Conservation (phyloP, 2,113 vertebrate genomes). For the Aegypius monachus region DNA sequence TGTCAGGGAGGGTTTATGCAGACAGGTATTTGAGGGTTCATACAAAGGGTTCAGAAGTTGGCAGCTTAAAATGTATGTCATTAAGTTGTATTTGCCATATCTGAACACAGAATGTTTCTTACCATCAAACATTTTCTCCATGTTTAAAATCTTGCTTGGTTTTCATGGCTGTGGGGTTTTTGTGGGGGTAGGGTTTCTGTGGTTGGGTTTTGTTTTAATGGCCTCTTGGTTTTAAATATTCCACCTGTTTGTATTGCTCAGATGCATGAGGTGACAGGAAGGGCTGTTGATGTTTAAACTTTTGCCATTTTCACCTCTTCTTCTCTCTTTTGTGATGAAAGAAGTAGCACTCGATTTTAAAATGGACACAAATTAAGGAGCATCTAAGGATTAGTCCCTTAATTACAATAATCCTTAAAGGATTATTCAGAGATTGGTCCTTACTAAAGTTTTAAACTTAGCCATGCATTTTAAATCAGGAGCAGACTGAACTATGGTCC, state of each 20-base stretch:
- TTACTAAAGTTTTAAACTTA: conserved; percentile 65
- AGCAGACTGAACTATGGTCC: neutral
- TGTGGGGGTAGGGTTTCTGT: neutral
- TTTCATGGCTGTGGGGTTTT: neutral
- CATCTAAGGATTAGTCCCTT: conserved; percentile 55
- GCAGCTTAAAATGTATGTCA: neutral
- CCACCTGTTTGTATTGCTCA: neutral
- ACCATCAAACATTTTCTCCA: neutral
- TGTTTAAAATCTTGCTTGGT: neutral
- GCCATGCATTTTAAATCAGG: conserved; percentile 58
- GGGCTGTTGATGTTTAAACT: conserved; percentile 49
- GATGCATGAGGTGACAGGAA: conserved; percentile 54
- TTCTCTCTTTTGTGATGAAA: conserved; percentile 68
- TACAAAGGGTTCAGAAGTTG: neutral
- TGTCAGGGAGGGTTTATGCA: neutral
- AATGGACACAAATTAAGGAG: conserved; percentile 50
- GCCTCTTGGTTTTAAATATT: conserved; percentile 13
- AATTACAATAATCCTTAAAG: conserved; percentile 70
- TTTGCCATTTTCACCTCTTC: conserved; percentile 63
- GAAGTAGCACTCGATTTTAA: conserved; percentile 48
- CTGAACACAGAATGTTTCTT: neutral
- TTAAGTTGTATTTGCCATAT: neutral
- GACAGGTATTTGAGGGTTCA: neutral
- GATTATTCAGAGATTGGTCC: conserved; percentile 55
- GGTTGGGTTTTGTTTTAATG: neutral